Evolutionary conservation across 2,888 invertebrate genomes (phyloP), one percentile per base, ranked within the genome.

Genomic region (Nomada ruficornis): DNA sequence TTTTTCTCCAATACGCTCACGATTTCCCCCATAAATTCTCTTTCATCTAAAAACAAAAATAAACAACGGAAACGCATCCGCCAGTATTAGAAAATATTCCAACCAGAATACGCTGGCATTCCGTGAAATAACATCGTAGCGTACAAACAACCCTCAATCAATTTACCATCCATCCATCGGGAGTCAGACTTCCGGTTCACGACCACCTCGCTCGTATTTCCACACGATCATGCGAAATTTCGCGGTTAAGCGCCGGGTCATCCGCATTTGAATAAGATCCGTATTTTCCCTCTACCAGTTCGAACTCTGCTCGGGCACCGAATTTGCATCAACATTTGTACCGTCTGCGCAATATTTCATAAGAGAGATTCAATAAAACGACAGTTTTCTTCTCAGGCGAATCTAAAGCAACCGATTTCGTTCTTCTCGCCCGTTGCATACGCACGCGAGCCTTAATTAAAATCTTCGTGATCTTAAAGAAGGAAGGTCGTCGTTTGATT

Each of bases 181-280:
- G 23, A 60, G 54, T 65, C 54, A 72, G 71, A 67, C 60, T 57
- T 70, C 64, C 75, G 72, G 75, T 71, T 64, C 54, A 26, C 44
- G 64, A 74, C 63, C 74, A 13, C 77, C 62, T 65, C 36, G 44
- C 20, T 15, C 29, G 62, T 70, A 70, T 75, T 80, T 80, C 74
- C 73, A 52, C 29, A 13, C 2, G 20, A 64, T 47, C 74, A 36
- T 18, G 75, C 60, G 54, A 78, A 84, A 62, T 81, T 77, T 59
- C 55, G 36, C 63, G 64, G 63, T 75, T 77, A 77, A 75, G 67
- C 50, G 29, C 5, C 42, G 62, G 42, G 47, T 67, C 36, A 42
- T 11, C 47, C 55, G 47, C 67, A 83, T 85, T 86, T 80, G 80
- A 86, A 83, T 83, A 75, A 75, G 74, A 83, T 77, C 80, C 72